Base-by-base conservation (phyloP, 1,140 invertebrate genomes). In the Drosophila biarmipes region DNA sequence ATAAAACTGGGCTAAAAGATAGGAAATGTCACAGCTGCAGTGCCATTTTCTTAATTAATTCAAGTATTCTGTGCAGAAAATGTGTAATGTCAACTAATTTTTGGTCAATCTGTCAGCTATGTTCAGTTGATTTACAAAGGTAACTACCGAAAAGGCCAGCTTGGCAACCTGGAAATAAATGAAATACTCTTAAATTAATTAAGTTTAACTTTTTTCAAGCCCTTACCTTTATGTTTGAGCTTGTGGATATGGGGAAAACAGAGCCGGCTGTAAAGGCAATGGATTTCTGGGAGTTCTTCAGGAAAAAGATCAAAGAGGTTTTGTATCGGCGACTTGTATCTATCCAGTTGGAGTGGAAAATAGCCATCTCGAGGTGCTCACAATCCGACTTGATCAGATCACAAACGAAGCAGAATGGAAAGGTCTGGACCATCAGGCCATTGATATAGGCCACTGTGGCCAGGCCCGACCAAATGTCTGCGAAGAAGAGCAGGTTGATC, bases 111-210 rank as follows among this genome's bases (percentile, higher is more conserved):
- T 61, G 11, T 80, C 78, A 0, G 46, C 73, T 4, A 81, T 54
- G 27, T 81, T 75, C 19, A 82, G 27, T 43, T 82, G 62, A 38
- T 78, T 74, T 1, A 82, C 74, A 45, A 82, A 78, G 15, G 79
- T 78, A 4, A 82, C 59, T 6, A 82, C 80, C 0, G 69, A 58
- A 61, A 82, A 82, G 0, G 80, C 74, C 38, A 82, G 40, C 12
- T 78, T 74, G 0, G 80, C 79, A 1, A 78, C 69, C 80, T 82
- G 29, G 19, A 54, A 52, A 21, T 24, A 24, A 24, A 24, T 24
- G 24, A 54, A 45, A 10, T 12, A 14, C 14, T 12, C 0, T 12
- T 27, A 8, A 6, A 12, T 21, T 29, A 37, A 29, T 15, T 29
- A 8, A 21, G 4, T 17, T 31, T 15, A 10, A 19, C 11, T 14